Evolutionary conservation across 2,113 vertebrate species (phyloP).

Genomic region (Gnathonemus longibarbis): DNA sequence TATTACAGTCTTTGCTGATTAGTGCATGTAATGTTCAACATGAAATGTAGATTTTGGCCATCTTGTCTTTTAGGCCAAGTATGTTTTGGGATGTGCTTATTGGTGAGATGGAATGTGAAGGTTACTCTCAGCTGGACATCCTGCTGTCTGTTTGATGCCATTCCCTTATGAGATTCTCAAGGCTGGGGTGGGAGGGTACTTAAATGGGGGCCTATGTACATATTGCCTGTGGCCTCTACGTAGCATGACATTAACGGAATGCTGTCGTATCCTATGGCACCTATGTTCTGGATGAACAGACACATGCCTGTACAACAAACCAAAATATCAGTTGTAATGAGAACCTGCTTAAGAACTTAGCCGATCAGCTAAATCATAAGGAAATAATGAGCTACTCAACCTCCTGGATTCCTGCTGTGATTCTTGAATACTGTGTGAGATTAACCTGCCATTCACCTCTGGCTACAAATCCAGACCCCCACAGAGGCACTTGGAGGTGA

Average conservation of each 20-base stretch:
- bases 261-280: background rate
- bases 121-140: background rate
- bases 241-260: background rate
- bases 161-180: background rate
- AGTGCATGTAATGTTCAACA: background rate
- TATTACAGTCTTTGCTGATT: background rate
- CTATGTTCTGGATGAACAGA: background rate
- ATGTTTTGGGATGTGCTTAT: background rate
- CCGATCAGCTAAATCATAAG: background rate
- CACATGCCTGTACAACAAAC: background rate
- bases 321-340: background rate
- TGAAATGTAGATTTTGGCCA: background rate
- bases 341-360: background rate
- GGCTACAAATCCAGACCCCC: background rate
- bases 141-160: background rate
- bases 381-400: background rate
- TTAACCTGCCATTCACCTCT: background rate
- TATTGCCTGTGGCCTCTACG: background rate
- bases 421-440: background rate
- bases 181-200: background rate
- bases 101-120: background rate
- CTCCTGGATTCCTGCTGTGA: background rate
- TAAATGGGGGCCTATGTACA: background rate
- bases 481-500: background rate
- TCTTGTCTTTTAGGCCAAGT: background rate